Evolutionary conservation across 2,888 invertebrate species (phyloP), one percentile per base, ranked within the genome.

Genomic region (Parochlus steinenii): DNA sequence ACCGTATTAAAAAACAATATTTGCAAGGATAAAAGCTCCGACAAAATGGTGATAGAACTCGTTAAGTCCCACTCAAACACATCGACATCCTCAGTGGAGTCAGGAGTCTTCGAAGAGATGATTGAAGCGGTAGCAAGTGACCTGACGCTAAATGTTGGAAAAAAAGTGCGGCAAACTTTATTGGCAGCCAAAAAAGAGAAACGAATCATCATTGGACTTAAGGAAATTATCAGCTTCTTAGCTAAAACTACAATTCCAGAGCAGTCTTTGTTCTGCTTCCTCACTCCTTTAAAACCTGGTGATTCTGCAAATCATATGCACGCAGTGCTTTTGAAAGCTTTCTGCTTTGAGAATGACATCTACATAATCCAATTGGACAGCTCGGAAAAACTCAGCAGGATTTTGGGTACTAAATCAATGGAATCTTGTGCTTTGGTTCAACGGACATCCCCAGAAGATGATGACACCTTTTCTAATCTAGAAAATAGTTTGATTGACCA

Each of bases 291-390:
- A 16, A 61, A 67, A 31, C 70, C 67, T 23, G 76, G 74, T 4
- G 80, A 81, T 53, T 71, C 77, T 18, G 74, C 77, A 5, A 75
- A 74, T 6, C 80, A 80, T 49, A 77, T 81, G 65, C 79, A 80
- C 47, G 75, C 76, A 49, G 79, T 80, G 5, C 61, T 80, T 0
- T 58, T 80, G 20, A 77, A 79, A 48, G 80, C 81, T 1, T 79
- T 77, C 53, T 81, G 81, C 54, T 74, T 70, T 24, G 80, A 81
- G 54, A 78, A 79, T 42, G 77, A 74, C 44, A 80, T 81, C 48
- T 73, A 75, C 47, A 73, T 77, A 34, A 69, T 80, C 43, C 74
- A 77, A 62, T 76, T 68, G 31, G 67, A 69, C 44, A 62, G 61
- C 41, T 58, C 63, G 29, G 58, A 62, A 45, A 66, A 64, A 47